Evolutionary conservation across 1,140 invertebrate species (phyloP), one percentile per base, ranked within the genome.

Genomic region (Macrobrachium nipponense): DNA sequence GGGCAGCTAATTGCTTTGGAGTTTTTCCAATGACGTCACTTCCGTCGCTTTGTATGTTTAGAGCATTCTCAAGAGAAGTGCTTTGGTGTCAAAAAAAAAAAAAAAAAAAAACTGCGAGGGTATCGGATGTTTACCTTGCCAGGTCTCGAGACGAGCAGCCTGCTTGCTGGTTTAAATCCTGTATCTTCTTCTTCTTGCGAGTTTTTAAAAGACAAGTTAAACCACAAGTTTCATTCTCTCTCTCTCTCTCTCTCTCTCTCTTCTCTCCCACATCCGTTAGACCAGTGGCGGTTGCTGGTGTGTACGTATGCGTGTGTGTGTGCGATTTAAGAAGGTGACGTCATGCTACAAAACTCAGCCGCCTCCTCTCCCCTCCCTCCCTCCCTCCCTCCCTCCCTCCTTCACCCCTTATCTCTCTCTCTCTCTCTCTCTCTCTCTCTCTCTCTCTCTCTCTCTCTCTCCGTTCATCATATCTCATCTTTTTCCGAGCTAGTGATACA

Each of bases 281-380:
- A 10, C 15, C 12, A 51, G 51, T 51, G 51, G 51, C 51, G 51
- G 73, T 76, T 76, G 73, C 14, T 36, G 43, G 72, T 76, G 73
- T 76, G 73, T 76, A 36, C 44, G 73, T 76, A 51, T 76, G 4
- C 44, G 73, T 18, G 12, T 76, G 27, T 76, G 43, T 43, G n/a
- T 20, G 18, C 4, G 8, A 10, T 18, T 44, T 20, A 18, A 8
- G 20, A n/a, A 44, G 60, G 76, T 78, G 20, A 23, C 61, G 20
- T 17, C 61, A 18, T 43, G 18, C 17, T 44, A 36, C 43, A 73
- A 43, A 73, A 43, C 62, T 68, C 62, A 44, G 62, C 23, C 62
- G 70, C 64, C 70, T 66, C 68, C 64, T 70, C 64, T 51, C 59
- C 23, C 61, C 43, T 60, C 58, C 59, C 43, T 60, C 76, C 60